phyloP scores from a whole-genome alignment of 1,140 invertebrate genomes.

The Brachionus koreanus region DNA sequence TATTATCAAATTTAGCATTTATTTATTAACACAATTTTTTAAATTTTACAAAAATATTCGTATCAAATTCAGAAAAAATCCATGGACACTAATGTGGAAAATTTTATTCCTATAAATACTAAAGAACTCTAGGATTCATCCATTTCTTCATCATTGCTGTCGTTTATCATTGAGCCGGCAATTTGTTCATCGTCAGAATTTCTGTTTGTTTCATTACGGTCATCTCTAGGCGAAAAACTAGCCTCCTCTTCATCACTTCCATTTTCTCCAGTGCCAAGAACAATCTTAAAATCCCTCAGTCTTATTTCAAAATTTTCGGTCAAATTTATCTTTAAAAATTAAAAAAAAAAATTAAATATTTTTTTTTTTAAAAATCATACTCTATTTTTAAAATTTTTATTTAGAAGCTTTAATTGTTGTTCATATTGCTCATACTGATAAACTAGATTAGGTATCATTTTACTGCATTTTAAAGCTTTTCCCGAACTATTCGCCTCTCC shows the following conservation, averaged over 20 bases:
- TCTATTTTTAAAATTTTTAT: conserved; percentile 40
- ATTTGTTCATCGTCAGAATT: neutral
- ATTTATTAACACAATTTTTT: too few species aligned
- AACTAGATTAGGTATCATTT: conserved; percentile 42
- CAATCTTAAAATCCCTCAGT: conserved; percentile 23
- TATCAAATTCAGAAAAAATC: neutral
- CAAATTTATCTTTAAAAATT: conserved; percentile 30
- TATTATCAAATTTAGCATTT: too few species aligned
- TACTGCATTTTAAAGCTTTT: neutral
- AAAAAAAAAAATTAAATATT: neutral
- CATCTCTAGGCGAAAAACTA: conserved; percentile 2
- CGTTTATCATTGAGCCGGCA: neutral
- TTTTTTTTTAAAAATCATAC: neutral
- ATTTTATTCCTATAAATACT: too few species aligned
- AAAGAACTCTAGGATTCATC: neutral
- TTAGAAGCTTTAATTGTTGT: conserved; percentile 31
- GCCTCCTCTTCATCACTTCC: neutral
- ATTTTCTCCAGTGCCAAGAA: neutral
- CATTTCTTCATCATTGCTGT: conserved; percentile 8
- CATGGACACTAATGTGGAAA: too few species aligned
- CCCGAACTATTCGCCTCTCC: neutral
- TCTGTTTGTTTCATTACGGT: neutral
- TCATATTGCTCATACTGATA: conserved; percentile 29
- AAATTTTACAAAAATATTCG: neutral
- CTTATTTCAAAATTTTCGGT: conserved; percentile 41